These are phyloP conservation scores for Helobdella robusta DNA, from an alignment of 2,888 invertebrate genomes.

Conservation along the genomic window DNA sequence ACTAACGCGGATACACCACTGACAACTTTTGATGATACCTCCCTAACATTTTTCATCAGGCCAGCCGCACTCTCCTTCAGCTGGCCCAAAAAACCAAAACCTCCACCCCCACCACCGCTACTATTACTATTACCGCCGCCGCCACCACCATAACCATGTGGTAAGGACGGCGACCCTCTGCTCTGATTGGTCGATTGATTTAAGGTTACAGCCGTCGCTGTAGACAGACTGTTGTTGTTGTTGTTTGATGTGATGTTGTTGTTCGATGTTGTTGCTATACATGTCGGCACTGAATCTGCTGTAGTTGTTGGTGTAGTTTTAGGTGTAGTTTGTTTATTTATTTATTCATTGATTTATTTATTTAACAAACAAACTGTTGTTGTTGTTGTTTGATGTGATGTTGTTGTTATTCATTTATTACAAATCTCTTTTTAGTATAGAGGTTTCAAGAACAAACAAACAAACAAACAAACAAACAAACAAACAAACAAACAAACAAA, in stretches of 20 bases:
- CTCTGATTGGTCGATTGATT: not conserved
- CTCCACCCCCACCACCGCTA: not conserved
- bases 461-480: no score
- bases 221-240: not conserved
- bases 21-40: constrained; percentile 91
- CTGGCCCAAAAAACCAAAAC: constrained; percentile 56
- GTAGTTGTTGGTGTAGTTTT: not conserved
- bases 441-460: no score
- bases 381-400: no score
- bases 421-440: not conserved
- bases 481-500: no score
- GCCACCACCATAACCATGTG: not conserved
- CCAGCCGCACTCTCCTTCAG: constrained; percentile 84
- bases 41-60: constrained; percentile 83
- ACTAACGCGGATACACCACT: constrained; percentile 64
- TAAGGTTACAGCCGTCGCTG: not conserved
- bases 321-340: no score
- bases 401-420: not conserved
- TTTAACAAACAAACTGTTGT: no score
- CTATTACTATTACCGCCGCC: constrained; percentile 4
- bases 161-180: not conserved
- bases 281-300: not conserved
- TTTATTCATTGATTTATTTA: no score
- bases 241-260: not conserved
- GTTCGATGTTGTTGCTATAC: not conserved